phyloP scores from a whole-genome alignment of 2,888 invertebrate genomes.

The Lucinisca nassula region DNA sequence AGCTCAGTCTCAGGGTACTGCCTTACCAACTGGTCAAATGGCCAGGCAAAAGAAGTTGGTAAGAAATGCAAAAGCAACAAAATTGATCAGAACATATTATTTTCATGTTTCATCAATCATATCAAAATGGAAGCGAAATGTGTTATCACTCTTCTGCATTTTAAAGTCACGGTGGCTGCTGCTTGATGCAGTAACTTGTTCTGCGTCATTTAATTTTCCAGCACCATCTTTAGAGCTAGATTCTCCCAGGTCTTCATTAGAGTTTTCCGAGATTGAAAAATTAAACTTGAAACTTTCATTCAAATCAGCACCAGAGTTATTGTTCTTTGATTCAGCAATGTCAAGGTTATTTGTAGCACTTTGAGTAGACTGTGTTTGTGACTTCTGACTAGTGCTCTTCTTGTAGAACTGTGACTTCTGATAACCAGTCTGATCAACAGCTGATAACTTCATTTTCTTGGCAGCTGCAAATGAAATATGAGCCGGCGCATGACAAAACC shows the following conservation, averaged over 20 bases:
- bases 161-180: background rate
- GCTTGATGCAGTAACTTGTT: background rate
- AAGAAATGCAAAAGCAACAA: too few relatives aligned
- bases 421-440: constrained; percentile 28
- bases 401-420: constrained; percentile 67
- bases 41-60: too few relatives aligned
- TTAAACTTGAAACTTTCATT: constrained; percentile 51
- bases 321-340: background rate
- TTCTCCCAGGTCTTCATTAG: background rate
- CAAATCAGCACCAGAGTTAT: constrained; percentile 16
- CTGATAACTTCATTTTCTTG: constrained; percentile 61
- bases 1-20: too few relatives aligned
- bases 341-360: background rate
- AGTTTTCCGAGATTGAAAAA: constrained; percentile 33
- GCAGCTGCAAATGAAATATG: constrained; percentile 61
- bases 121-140: constrained; percentile 69
- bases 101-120: constrained; percentile 34
- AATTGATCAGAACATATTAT: too few relatives aligned
- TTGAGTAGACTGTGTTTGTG: background rate
- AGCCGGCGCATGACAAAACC: too few relatives aligned
- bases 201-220: background rate
- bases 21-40: too few relatives aligned
- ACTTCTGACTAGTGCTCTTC: constrained; percentile 55
- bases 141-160: constrained; percentile 67
- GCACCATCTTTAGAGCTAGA: background rate